These are phyloP conservation scores for Drosophila testacea DNA, from an alignment of 2,888 invertebrate species.

Conservation along the genomic window DNA sequence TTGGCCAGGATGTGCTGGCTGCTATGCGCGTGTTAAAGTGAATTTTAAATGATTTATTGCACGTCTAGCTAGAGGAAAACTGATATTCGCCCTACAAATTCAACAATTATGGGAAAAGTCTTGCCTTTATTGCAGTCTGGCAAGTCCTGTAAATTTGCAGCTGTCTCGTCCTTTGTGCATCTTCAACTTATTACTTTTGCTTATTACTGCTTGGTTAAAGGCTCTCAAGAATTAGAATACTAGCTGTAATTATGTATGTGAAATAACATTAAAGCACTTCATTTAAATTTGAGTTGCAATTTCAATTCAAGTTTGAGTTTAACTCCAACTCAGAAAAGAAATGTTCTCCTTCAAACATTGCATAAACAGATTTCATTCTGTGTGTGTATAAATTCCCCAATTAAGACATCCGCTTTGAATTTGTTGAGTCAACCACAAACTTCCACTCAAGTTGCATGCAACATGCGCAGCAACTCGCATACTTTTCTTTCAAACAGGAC, in stretches of 20 bases:
- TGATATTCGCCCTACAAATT: conserved; percentile 49
- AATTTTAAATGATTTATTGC: conserved; percentile 78
- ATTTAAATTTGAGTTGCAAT: conserved; percentile 11
- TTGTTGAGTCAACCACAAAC: conserved; percentile 3
- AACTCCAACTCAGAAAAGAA: background rate
- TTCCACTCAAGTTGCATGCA: conserved; percentile 28
- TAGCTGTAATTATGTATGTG: conserved; percentile 55
- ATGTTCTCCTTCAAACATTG: background rate
- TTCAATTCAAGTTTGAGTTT: background rate
- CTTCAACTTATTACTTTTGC: conserved; percentile 23
- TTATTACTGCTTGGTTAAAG: conserved; percentile 30
- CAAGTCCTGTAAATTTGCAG: conserved; percentile 29
- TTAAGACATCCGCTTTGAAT: conserved; percentile 29
- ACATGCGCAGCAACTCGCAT: conserved; percentile 23
- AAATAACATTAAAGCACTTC: conserved; percentile 39
- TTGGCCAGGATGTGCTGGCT: conserved; percentile 28
- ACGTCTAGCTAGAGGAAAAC: conserved; percentile 35
- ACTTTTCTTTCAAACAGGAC: background rate
- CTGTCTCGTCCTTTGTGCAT: background rate
- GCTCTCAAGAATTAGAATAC: conserved; percentile 58
- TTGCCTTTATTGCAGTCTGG: conserved; percentile 3
- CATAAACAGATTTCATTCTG: background rate
- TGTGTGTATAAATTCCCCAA: conserved; percentile 33
- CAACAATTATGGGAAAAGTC: conserved; percentile 52
- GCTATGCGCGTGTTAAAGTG: conserved; percentile 67